A percentile compares a stretch with the other conserved stretches of the same genome.
Evolutionary conservation across 2,888 invertebrate genomes (phyloP).

Genomic region (Netelia virgata): DNA sequence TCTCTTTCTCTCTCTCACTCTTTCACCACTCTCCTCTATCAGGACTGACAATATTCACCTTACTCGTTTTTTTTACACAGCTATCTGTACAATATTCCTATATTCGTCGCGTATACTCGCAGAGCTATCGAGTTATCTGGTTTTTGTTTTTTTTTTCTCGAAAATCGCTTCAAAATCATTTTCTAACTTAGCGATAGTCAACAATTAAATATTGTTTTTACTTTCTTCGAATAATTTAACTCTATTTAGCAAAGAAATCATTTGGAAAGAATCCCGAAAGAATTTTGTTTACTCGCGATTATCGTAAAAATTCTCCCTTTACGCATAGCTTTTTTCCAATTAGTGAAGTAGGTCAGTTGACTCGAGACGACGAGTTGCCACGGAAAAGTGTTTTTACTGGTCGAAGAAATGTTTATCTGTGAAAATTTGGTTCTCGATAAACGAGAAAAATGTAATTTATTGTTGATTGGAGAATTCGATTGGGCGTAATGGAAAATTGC

Average conservation of each 20-base stretch:
- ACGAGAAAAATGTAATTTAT: background rate
- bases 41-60: constrained; percentile 49
- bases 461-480: background rate
- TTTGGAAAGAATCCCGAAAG: background rate
- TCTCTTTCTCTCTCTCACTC: background rate
- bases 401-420: background rate
- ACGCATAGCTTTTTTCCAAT: background rate
- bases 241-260: background rate
- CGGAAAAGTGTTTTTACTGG: background rate
- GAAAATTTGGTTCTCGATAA: constrained; percentile 1
- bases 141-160: background rate
- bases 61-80: constrained; percentile 41
- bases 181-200: no score
- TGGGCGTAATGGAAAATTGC: background rate
- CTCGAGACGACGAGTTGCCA: background rate
- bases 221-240: no score
- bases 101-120: background rate
- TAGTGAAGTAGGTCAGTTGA: constrained; percentile 37
- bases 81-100: constrained; percentile 1
- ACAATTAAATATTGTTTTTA: no score
- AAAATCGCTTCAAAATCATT: background rate
- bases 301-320: constrained; percentile 36
- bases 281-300: background rate
- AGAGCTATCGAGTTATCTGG: background rate
- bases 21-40: constrained; percentile 18